Evolutionary conservation across 2,888 invertebrate species (phyloP), one percentile per base, ranked within the genome.

Genomic region (Cephus sareptanus): DNA sequence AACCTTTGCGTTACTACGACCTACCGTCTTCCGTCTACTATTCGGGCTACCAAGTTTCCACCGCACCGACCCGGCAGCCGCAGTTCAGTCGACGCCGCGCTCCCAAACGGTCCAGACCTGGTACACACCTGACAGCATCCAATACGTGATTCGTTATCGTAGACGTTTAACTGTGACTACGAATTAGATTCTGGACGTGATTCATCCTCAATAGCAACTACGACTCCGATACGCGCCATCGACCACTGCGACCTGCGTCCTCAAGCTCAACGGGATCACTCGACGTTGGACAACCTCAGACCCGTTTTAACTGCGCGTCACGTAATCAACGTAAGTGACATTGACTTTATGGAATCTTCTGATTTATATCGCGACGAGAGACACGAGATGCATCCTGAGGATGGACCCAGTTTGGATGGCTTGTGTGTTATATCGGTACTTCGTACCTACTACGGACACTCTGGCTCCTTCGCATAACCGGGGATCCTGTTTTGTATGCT

Each of bases 41-140:
- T 91, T 91, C 90, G 89, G 87, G 88, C 89, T 89, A 90, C 90
- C 86, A 85, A 86, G 85, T 87, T 87, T 85, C 90, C 87, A 87
- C 88, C 85, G 85, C 82, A 84, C 84, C 84, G 83, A 82, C 79
- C 80, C 79, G 80, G 77, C 81, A 85, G 80, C 82, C 77, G 75
- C 79, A 80, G 77, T 91, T 91, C 91, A 91, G 91, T 91, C 91
- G 90, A 90, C 90, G 90, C 91, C 91, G 91, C 90, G 91, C 91
- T 88, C 87, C 91, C 91, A 91, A 90, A 91, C 91, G 90, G 90
- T 91, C 90, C 90, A 91, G 90, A 91, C 91, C 91, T 89, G 88
- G 87, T 86, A 85, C 76, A 81, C 76, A 34, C 71, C 56, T 56
- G 56, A 56, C 56, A 56, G 56, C 56, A 56, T 56, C 56, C 56